Base-by-base conservation (phyloP, 2,113 vertebrate species). In the Telmatochromis sp. region DNA sequence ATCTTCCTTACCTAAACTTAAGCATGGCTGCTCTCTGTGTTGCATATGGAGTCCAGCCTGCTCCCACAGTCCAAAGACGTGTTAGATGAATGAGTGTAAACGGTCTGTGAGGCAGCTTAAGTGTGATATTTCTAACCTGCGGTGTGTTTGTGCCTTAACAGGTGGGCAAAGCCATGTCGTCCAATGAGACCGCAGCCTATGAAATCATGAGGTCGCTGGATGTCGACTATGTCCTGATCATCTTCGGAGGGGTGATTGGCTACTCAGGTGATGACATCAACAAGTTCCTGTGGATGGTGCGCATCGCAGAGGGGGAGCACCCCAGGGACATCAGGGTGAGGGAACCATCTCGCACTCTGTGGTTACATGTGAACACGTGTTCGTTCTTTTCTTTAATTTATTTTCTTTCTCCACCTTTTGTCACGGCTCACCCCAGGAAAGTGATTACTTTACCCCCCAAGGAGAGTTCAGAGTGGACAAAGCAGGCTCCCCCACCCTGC, bases 141-240 rank as follows among this genome's bases (percentile, higher is more conserved):
- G 1, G 2, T n/a, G 10, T 78, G 11, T 84, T 17, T 19, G 37
- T 28, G 15, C 45, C 53, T 19, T 37, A 17, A 12, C 94, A 99
- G 98, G 98, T 99, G 57, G 98, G 98, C 80, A 99, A 99, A 94
- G 98, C 98, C 83, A 99, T 99, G 98, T 99, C 98, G 33, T 99
- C 98, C 33, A 99, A 99, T 84, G 98, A 99, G 95, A 97, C 96
- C 0, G 98, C 98, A 23, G 98, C 98, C 3, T 99, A 99, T 2
- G 97, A 99, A 92, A 99, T 99, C 92, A 99, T 99, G 98, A 97
- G 96, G 89, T 98, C 98, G 35, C 96, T 99, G 90, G 98, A 99
- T 71, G 98, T 99, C 37, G 98, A 99, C 95, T 99, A 99, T 9
- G 98, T 99, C 54, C 94, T 99, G 71, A 98, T 99, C 90, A 99